phyloP scores from a whole-genome alignment of 2,888 invertebrate genomes.

The Flabesymbios commensalis region DNA sequence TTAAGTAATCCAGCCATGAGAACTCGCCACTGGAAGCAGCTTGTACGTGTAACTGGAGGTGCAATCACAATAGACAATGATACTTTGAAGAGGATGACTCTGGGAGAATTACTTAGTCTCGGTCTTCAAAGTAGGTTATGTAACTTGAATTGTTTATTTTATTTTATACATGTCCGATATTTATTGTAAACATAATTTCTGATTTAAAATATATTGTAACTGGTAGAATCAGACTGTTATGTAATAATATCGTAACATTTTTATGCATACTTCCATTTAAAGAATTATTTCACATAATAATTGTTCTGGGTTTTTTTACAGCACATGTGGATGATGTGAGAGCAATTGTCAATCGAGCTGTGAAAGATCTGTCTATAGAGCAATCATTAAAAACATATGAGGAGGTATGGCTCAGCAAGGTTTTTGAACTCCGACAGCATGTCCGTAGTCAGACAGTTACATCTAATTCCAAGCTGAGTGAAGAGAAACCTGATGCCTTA shows the following conservation, averaged over 20 bases:
- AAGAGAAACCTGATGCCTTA: background rate
- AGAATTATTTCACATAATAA: background rate
- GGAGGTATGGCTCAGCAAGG: slow-evolving; percentile 61
- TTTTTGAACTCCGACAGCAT: slow-evolving; percentile 54
- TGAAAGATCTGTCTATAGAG: slow-evolving; percentile 59
- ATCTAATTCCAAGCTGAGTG: background rate
- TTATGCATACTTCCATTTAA: background rate
- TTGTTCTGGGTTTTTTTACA: slow-evolving; percentile 24
- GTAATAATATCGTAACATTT: too few relatives aligned
- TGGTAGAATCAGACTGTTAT: too few relatives aligned
- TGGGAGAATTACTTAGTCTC: slow-evolving; percentile 59
- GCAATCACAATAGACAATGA: slow-evolving; percentile 59
- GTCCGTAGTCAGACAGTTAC: slow-evolving; percentile 18
- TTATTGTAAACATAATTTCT: too few relatives aligned
- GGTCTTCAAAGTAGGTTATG: slow-evolving; percentile 59
- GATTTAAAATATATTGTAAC: too few relatives aligned
- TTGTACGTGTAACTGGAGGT: slow-evolving; percentile 59
- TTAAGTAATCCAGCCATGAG: slow-evolving; percentile 61
- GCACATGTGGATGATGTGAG: slow-evolving; percentile 60
- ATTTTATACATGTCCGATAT: too few relatives aligned
- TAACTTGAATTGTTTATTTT: background rate
- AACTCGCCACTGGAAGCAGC: slow-evolving; percentile 61
- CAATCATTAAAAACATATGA: slow-evolving; percentile 60
- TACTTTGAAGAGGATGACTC: slow-evolving; percentile 59
- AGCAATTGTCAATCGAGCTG: slow-evolving; percentile 59